A percentile compares a stretch with the other conserved stretches of the same genome.
These are phyloP conservation scores for Manis pentadactyla DNA, from an alignment of 2,797 vertebrate genomes.

Conservation along the genomic window DNA sequence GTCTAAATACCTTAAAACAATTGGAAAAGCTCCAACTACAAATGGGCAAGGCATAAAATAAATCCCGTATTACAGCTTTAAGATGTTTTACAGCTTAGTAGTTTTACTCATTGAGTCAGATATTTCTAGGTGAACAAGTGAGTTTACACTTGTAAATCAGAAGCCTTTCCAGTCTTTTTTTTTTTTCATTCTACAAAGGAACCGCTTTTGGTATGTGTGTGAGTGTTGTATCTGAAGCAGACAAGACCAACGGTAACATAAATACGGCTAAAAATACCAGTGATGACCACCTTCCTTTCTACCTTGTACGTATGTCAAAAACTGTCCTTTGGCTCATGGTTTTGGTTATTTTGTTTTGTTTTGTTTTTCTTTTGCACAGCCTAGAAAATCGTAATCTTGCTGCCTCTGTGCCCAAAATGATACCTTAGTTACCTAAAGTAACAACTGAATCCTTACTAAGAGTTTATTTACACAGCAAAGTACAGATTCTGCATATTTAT, in stretches of 20 bases:
- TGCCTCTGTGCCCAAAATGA: neutral
- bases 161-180: neutral
- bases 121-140: conserved; percentile 11
- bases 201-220: neutral
- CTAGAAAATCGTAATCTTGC: neutral
- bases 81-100: neutral
- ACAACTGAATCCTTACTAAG: neutral
- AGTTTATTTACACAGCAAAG: neutral
- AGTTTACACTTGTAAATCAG: conserved; percentile 1
- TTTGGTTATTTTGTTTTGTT: neutral
- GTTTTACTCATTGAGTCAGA: conserved; percentile 54
- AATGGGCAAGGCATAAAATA: neutral
- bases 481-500: neutral
- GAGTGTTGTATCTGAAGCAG: neutral
- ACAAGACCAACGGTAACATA: neutral
- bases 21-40: conserved; percentile 7
- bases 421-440: neutral
- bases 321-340: neutral
- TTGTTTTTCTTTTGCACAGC: neutral
- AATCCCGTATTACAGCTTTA: neutral
- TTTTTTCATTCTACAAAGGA: neutral
- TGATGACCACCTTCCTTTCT: neutral
- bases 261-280: neutral
- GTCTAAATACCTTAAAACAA: conserved; percentile 14
- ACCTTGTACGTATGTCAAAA: neutral